A percentile compares a stretch with the other conserved stretches of the same genome.
Conservation (phyloP, 2,888 invertebrate species). For the Tachina fera region DNA sequence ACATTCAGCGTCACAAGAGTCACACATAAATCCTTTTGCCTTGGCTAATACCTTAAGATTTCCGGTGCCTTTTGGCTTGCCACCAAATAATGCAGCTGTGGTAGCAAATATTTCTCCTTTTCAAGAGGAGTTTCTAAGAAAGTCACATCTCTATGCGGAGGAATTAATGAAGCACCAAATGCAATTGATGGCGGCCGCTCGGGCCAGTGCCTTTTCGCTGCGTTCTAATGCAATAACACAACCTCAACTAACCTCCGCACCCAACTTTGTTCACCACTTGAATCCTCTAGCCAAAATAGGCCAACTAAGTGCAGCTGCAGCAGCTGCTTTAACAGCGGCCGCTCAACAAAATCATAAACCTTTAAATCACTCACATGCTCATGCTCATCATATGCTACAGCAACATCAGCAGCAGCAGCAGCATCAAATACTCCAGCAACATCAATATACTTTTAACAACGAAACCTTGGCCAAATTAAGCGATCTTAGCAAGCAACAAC, state of each 20-base stretch:
- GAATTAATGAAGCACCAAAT: conserved; percentile 83
- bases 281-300: conserved; percentile 88
- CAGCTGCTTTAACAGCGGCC: conserved; percentile 75
- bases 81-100: conserved; percentile 67
- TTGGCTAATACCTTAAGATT: conserved; percentile 76
- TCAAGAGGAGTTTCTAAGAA: conserved; percentile 82
- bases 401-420: conserved; percentile 36
- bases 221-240: conserved; percentile 64
- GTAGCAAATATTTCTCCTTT: conserved; percentile 75
- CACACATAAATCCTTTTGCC: conserved; percentile 73
- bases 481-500: conserved; percentile 77
- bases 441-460: conserved; percentile 18
- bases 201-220: conserved; percentile 80
- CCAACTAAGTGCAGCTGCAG: conserved; percentile 78
- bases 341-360: conserved; percentile 67
- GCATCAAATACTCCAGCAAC: conserved; percentile 5
- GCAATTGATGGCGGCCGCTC: conserved; percentile 83
- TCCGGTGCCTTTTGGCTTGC: conserved; percentile 73
- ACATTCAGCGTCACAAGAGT: conserved; percentile 29
- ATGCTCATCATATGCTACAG: conserved; percentile 50
- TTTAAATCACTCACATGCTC: conserved; percentile 65
- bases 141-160: conserved; percentile 83
- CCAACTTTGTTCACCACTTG: conserved; percentile 84
- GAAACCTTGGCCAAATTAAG: conserved; percentile 80
- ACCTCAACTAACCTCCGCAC: conserved; percentile 17